Percentiles rank a stretch among this genome's conserved stretches.
Evolutionary conservation across 2,888 invertebrate species (phyloP).

Genomic region (Germaria angustata): DNA sequence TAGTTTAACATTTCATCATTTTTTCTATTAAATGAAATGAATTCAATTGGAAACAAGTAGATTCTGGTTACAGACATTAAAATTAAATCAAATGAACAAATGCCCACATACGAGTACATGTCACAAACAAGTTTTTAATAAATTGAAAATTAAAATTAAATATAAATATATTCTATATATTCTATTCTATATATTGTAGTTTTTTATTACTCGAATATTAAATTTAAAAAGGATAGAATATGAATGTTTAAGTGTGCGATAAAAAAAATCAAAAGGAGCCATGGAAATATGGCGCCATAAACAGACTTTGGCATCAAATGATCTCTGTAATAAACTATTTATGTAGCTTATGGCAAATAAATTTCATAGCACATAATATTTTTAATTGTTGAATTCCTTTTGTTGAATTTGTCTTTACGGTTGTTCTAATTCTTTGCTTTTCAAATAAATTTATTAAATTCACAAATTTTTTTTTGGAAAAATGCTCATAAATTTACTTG

Average conservation of each 20-base stretch:
- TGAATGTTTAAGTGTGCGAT: not conserved
- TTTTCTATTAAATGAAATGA: not conserved
- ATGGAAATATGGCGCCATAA: not conserved
- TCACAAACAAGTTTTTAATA: conserved; percentile 2
- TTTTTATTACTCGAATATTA: not conserved
- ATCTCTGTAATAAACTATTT: not conserved
- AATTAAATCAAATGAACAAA: not conserved
- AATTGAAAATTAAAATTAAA: not conserved
- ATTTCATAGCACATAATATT: not conserved
- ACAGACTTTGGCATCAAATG: not conserved
- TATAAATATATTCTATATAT: not conserved
- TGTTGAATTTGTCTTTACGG: not conserved
- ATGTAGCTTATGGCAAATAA: not conserved
- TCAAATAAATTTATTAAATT: not conserved
- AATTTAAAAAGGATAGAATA: not conserved
- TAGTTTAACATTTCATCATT: not conserved
- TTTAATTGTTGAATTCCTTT: not conserved
- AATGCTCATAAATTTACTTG: not conserved
- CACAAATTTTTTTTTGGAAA: not conserved
- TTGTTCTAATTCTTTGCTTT: not conserved
- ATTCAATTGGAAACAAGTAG: not conserved
- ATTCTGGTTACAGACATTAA: not conserved
- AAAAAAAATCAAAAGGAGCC: not conserved
- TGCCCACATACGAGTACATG: not conserved
- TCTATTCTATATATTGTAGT: no score